Base-by-base conservation (phyloP, 2,888 invertebrate species). In the Athetis lepigone region DNA sequence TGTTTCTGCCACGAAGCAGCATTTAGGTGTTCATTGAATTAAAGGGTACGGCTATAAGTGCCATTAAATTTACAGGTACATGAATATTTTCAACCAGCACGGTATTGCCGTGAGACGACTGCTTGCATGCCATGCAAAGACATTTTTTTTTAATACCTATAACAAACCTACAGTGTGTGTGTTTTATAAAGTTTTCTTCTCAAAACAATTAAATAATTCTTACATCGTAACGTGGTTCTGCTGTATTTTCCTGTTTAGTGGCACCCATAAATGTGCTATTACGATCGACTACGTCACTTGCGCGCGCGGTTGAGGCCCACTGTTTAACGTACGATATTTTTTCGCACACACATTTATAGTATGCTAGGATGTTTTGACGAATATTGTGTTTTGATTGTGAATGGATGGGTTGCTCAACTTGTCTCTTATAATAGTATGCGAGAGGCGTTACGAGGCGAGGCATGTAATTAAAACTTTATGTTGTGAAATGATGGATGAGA, bases 271-370 rank as follows among this genome's bases (percentile, higher is more conserved):
- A 63, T 75, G 51, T 75, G 64, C 62, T 71, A 72, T 72, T 70
- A 71, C 71, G 57, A 70, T 63, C 37, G 71, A 13, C 64, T 37
- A 76, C 71, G 71, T 72, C 76, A 75, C 64, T 57, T 49, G 71
- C 37, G 63, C 64, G 11, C n/a, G 50, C 57, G 49, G 40, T 47
- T 70, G 71, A 76, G 71, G 71, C 71, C 76, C 76, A 51, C 40
- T 54, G 55, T 60, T 52, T 47, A 70, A 49, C 71, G 71, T 75
- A 63, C 56, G 65, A 75, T 75, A 70, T 70, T 75, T 75, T 70
- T 71, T 76, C 71, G 76, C 52, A 75, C 56, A 75, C 71, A 71
- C 57, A 70, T 64, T 63, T 54, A 45, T 51, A 70, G 70, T 70
- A 39, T 46, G 52, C 2, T 47, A 27, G 27, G 37, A 49, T 70